Base-by-base conservation (phyloP, 2,888 invertebrate genomes). In the Protodeltote pygarga region DNA sequence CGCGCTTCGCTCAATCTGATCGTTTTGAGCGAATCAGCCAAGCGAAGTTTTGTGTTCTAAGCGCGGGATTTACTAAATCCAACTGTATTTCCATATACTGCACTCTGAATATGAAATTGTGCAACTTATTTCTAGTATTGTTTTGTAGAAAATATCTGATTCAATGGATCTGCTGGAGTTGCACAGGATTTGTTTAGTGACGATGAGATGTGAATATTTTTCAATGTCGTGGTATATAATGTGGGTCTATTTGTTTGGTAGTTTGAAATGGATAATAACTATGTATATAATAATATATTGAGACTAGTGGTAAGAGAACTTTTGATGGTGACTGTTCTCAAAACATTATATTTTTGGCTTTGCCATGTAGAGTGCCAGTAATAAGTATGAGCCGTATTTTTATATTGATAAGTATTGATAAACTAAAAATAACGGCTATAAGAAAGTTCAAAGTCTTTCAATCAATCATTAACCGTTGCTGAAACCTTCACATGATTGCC, bases 31-130 rank as follows among this genome's bases (percentile, higher is more conserved):
- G 75, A 78, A 69, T 76, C 78, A 79, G 68, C 74, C 70, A 62
- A 75, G 75, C 75, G 77, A 72, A 80, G 74, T 79, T 81, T 79
- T 79, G 74, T 75, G 71, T 74, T 75, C 76, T 80, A 79, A 81
- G 77, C 79, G 64, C 62, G 60, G 78, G 79, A 74, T 81, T 77
- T 75, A 63, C 68, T 65, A 73, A 80, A 80, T 75, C 77, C 77
- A 49, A 45, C 52, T 57, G 57, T 61, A 63, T 68, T 71, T 68
- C 57, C 62, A 60, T 63, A 52, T 50, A 60, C 69, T 59, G 62
- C 58, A 60, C 62, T 68, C 50, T 61, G 59, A 67, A 67, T 71
- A 71, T 71, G 65, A 65, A 65, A 69, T 63, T 57, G 33, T 59
- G 54, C 49, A 49, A 62, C 42, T 65, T 65, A 52, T 65, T 68